These are phyloP conservation scores for Tyto alba DNA, from an alignment of 2,113 vertebrate species.

Conservation along the genomic window DNA sequence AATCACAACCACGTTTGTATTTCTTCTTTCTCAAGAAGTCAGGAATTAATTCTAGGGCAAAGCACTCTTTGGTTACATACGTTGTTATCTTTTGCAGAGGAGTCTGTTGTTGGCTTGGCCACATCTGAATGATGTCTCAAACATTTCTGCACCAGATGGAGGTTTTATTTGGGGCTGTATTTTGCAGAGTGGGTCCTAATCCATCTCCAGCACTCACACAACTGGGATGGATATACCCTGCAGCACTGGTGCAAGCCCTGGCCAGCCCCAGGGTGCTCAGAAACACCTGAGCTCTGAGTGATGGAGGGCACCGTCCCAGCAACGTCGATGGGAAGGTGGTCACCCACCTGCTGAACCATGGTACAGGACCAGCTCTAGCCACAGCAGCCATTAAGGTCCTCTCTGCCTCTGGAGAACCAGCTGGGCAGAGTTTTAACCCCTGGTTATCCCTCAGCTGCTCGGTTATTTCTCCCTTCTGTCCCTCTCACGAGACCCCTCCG, in stretches of 20 bases:
- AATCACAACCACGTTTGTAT: neutral
- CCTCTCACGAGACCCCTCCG: neutral
- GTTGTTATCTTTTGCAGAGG: neutral
- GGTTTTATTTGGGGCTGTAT: neutral
- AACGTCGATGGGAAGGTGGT: neutral
- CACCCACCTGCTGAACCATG: accelerated
- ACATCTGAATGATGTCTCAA: neutral
- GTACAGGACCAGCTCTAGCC: neutral
- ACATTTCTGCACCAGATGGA: neutral
- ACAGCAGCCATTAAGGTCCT: accelerated
- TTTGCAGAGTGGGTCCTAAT: neutral
- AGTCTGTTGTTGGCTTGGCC: neutral
- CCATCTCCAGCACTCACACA: accelerated
- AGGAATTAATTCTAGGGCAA: neutral
- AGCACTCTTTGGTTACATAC: accelerated
- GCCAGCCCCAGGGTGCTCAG: neutral
- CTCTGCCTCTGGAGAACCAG: neutral
- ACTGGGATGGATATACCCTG: neutral
- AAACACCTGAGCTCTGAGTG: neutral
- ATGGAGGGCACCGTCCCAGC: neutral
- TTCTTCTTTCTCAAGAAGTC: neutral
- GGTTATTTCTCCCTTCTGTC: neutral
- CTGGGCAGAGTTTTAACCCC: neutral
- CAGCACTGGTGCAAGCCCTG: neutral
- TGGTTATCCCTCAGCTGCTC: neutral